Conservation (phyloP, 2,888 invertebrate genomes). For the Melieria crassipennis region DNA sequence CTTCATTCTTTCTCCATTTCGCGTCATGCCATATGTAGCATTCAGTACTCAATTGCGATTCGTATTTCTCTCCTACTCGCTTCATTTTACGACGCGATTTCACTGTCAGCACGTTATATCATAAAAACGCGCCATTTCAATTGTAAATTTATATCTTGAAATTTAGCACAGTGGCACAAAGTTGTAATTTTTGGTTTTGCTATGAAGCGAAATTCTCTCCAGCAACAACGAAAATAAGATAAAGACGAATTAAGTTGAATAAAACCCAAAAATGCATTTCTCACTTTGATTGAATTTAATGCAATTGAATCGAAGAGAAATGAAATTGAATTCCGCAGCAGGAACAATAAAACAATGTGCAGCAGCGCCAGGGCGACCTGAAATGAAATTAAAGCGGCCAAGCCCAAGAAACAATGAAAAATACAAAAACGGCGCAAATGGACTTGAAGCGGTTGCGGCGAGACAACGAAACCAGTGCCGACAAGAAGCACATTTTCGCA, state of each 20-base stretch:
- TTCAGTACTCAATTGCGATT: no score
- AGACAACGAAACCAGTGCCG: neutral
- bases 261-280: no score
- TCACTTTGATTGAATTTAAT: no score
- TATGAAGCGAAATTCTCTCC: neutral
- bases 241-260: no score
- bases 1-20: no score
- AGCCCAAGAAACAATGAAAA: constrained; percentile 14
- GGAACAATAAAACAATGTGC: no score
- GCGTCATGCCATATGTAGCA: no score
- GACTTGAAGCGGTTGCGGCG: neutral
- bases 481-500: neutral
- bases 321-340: no score
- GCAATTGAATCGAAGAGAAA: no score
- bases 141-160: constrained; percentile 15
- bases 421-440: neutral
- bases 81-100: constrained; percentile 16
- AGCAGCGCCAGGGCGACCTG: neutral
- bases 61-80: neutral
- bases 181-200: neutral
- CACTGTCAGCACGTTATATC: constrained; percentile 19
- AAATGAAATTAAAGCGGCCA: constrained; percentile 24
- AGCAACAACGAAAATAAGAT: no score
- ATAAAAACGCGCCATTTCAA: constrained; percentile 9
- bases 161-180: constrained; percentile 20